Evolutionary conservation across 2,113 vertebrate genomes (phyloP).

Genomic region (Dipodomys stephensi): DNA sequence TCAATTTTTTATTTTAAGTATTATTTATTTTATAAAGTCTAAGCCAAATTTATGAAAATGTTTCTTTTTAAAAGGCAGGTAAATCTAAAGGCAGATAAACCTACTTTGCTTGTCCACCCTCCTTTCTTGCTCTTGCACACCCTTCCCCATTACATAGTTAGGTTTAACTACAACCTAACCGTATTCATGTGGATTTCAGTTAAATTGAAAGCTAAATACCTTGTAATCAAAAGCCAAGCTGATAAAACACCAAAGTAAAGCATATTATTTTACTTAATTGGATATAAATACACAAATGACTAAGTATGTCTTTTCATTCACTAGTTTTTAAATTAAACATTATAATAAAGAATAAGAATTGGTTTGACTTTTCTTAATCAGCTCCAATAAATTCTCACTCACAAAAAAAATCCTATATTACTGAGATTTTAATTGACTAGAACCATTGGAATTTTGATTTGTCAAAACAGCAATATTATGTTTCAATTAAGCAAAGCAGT

Average conservation of each 20-base stretch:
- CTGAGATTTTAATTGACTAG: conserved; percentile 19
- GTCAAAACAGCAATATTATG: conserved; percentile 17
- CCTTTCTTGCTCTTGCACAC: conserved; percentile 49
- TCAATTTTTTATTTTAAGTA: not conserved
- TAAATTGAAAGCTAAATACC: conserved; percentile 28
- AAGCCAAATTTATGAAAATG: conserved; percentile 21
- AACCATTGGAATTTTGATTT: conserved; percentile 50
- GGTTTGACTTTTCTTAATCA: conserved; percentile 27
- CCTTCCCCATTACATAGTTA: conserved; percentile 29
- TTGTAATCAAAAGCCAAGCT: conserved; percentile 1
- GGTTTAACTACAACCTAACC: conserved; percentile 3
- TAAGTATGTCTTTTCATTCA: conserved; percentile 39
- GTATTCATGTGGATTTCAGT: conserved; percentile 52
- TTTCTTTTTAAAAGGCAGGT: not conserved
- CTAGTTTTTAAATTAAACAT: conserved; percentile 51
- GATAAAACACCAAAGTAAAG: conserved; percentile 38
- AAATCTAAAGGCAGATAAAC: conserved; percentile 14
- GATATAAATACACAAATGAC: conserved; percentile 46
- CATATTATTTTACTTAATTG: conserved; percentile 52
- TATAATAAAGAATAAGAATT: conserved; percentile 18
- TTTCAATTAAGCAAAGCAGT: conserved; percentile 52
- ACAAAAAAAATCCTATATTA: not conserved
- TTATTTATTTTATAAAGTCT: conserved; percentile 40
- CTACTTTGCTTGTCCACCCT: conserved; percentile 30
- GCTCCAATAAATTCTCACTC: not conserved